These are phyloP conservation scores for Tinea trinotella DNA, from an alignment of 2,888 invertebrate species.

Conservation along the genomic window DNA sequence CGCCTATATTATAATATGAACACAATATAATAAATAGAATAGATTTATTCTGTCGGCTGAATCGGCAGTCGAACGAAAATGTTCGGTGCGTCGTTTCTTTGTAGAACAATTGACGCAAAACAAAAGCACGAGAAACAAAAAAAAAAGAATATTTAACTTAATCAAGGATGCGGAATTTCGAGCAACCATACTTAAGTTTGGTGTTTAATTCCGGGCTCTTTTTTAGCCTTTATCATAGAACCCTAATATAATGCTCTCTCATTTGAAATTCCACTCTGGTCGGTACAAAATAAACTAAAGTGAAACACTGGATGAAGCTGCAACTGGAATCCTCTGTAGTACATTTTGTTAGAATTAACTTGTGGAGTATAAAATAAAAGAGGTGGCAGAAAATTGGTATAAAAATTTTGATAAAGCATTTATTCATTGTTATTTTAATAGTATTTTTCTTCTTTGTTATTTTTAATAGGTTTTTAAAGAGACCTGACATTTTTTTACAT, in stretches of 20 bases:
- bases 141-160: no score
- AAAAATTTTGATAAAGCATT: not conserved
- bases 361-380: not conserved
- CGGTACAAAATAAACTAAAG: constrained; percentile 33
- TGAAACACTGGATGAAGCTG: constrained; percentile 25
- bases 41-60: no score
- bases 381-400: constrained; percentile 4
- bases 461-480: no score
- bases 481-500: no score
- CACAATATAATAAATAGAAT: no score
- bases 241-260: constrained; percentile 27
- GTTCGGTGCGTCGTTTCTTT: no score
- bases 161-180: no score
- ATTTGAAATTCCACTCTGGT: constrained; percentile 36
- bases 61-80: no score
- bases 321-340: constrained; percentile 32
- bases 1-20: no score
- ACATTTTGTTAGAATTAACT: constrained; percentile 30
- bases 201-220: not conserved
- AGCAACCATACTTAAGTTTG: not conserved
- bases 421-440: not conserved
- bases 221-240: not conserved
- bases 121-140: no score
- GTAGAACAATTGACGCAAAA: no score
- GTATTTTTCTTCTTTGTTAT: no score